phyloP scores from a whole-genome alignment of 1,140 invertebrate genomes.

The Philaenus spumarius region DNA sequence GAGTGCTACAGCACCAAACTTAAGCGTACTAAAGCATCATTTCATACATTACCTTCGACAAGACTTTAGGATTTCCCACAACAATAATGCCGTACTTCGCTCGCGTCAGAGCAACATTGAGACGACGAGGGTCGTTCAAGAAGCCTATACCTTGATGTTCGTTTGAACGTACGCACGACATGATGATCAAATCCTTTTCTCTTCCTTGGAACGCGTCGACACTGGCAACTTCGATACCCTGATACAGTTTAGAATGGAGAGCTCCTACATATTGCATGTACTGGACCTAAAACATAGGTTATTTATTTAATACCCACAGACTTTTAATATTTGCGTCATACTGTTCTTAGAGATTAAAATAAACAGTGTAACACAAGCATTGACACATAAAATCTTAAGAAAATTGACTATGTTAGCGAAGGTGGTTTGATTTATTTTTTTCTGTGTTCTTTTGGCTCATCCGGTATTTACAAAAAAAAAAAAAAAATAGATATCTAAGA shows the following conservation, averaged over 20 bases:
- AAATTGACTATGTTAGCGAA: no score
- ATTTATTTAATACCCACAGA: no score
- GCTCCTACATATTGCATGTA: conserved; percentile 99
- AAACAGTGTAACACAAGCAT: not conserved
- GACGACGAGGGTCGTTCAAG: conserved; percentile 90
- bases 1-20: no score
- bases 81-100: conserved; percentile 98
- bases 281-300: conserved; percentile 62
- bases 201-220: conserved; percentile 98
- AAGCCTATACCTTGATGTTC: conserved; percentile 92
- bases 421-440: no score
- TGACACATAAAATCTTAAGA: not conserved
- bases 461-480: no score
- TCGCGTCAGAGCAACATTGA: conserved; percentile 97
- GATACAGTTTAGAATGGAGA: conserved; percentile 92
- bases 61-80: conserved; percentile 97
- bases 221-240: conserved; percentile 98
- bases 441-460: no score
- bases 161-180: conserved; percentile 90
- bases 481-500: no score
- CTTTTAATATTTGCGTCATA: no score
- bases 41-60: conserved; percentile 81
- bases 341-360: not conserved
- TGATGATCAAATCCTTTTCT: conserved; percentile 99
- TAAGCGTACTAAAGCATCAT: no score